These are phyloP conservation scores for Heterohyrax brucei DNA, from an alignment of 2,797 vertebrate genomes.

Conservation along the genomic window DNA sequence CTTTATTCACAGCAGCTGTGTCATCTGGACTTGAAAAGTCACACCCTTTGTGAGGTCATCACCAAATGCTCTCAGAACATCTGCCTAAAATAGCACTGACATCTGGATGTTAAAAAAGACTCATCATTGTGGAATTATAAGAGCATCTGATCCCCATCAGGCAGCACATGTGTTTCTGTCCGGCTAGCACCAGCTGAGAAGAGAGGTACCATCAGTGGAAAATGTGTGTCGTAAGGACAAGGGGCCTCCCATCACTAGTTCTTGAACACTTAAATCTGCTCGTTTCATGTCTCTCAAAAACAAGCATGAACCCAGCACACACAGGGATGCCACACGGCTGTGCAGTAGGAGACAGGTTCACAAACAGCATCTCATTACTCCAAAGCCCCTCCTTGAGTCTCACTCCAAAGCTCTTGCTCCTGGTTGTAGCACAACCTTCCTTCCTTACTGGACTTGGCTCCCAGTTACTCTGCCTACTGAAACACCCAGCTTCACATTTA, in stretches of 20 bases:
- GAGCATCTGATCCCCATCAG: conserved; percentile 84
- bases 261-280: neutral
- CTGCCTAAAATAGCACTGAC: conserved; percentile 87
- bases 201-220: neutral
- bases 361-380: neutral
- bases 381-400: neutral
- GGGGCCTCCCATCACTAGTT: neutral
- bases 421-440: neutral
- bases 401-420: neutral
- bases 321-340: accelerated
- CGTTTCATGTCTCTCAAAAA: neutral
- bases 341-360: accelerated
- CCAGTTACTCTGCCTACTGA: neutral
- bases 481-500: neutral
- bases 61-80: conserved; percentile 80
- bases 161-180: conserved; percentile 76
- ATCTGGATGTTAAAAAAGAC: conserved; percentile 84
- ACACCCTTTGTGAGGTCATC: conserved; percentile 78
- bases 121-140: conserved; percentile 75
- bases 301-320: neutral
- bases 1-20: conserved; percentile 73
- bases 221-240: neutral
- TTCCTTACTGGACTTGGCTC: neutral
- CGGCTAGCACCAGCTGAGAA: neutral
- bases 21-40: conserved; percentile 77